Base-by-base conservation (phyloP, 2,797 vertebrate species). In the Tamandua tetradactyla region DNA sequence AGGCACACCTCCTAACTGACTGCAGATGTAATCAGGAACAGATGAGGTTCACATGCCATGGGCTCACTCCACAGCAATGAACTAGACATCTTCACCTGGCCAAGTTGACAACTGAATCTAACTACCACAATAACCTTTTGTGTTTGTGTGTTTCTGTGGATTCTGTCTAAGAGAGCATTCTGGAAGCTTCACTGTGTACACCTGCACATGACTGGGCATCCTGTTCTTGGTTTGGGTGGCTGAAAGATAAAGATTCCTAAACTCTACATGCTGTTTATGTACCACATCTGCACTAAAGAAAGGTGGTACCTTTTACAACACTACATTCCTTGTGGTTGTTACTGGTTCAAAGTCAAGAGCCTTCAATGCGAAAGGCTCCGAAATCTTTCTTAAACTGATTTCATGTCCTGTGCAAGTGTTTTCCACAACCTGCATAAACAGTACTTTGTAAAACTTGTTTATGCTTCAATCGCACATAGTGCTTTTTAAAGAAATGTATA, bases 331-430 rank as follows among this genome's bases (percentile, higher is more conserved):
- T 79, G 97, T 98, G 97, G 95, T 98, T 97, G 98, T 98, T 98
- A 98, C 97, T 98, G 98, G 98, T 98, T 98, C 98, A 97, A 98
- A 98, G 98, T 98, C 98, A 98, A 99, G 99, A 99, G 99, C 99
- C 99, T 99, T 99, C 98, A 96, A 98, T 98, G 98, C 98, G 99
- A 98, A 98, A 99, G 98, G 98, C 98, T 98, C 98, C 98, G 98
- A 98, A 98, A 98, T 98, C 97, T 98, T 98, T 98, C 98, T 98
- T 98, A 98, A 98, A 98, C 98, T 97, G 98, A 98, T 98, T 98
- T 97, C 98, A 97, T 98, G 98, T 99, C 98, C 99, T 99, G 99
- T 99, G 99, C 99, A 99, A 99, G 98, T 98, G 98, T 98, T 99
- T 99, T 99, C 98, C 99, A 99, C 98, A 98, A 98, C 98, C 98